Percentiles rank a stretch among this genome's conserved stretches.
These are phyloP conservation scores for Hyalella azteca DNA, from an alignment of 2,888 invertebrate species.

Conservation along the genomic window DNA sequence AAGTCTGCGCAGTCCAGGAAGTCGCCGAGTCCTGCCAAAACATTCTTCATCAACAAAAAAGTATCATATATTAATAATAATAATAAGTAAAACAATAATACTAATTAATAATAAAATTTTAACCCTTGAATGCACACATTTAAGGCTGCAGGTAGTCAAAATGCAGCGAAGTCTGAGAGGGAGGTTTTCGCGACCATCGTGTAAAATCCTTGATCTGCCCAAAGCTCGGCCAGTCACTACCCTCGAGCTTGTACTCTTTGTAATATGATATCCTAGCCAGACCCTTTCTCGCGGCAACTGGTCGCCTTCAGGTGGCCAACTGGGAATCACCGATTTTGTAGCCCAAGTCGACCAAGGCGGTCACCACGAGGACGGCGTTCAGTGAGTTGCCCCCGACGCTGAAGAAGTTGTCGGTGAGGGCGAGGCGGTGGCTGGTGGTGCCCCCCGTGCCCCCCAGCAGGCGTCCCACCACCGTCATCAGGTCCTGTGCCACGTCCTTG, in stretches of 20 bases:
- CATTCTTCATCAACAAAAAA: too few relatives aligned
- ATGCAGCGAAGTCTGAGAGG: too few relatives aligned
- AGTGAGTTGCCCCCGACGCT: slow-evolving; percentile 85
- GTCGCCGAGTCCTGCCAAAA: slow-evolving; percentile 19
- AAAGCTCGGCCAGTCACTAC: too few relatives aligned
- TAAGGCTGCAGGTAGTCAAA: too few relatives aligned
- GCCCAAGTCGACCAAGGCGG: slow-evolving; percentile 76
- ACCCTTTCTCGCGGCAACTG: background rate
- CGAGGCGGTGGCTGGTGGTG: slow-evolving; percentile 66
- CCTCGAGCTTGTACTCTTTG: too few relatives aligned
- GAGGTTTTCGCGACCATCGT: too few relatives aligned
- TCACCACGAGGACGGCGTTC: slow-evolving; percentile 83
- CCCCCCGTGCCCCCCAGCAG: slow-evolving; percentile 64
- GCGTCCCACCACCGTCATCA: slow-evolving; percentile 77
- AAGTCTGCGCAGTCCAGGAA: slow-evolving; percentile 22
- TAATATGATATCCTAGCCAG: too few relatives aligned
- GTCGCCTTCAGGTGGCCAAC: background rate
- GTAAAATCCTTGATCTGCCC: too few relatives aligned
- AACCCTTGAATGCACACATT: too few relatives aligned
- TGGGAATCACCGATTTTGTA: slow-evolving; percentile 74
- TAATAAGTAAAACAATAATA: too few relatives aligned
- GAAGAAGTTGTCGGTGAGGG: slow-evolving; percentile 76
- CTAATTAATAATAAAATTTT: too few relatives aligned
- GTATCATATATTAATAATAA: too few relatives aligned
- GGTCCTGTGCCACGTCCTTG: slow-evolving; percentile 69